Evolutionary conservation across 1,140 invertebrate genomes (phyloP).

Genomic region (Oedothorax gibbosus): DNA sequence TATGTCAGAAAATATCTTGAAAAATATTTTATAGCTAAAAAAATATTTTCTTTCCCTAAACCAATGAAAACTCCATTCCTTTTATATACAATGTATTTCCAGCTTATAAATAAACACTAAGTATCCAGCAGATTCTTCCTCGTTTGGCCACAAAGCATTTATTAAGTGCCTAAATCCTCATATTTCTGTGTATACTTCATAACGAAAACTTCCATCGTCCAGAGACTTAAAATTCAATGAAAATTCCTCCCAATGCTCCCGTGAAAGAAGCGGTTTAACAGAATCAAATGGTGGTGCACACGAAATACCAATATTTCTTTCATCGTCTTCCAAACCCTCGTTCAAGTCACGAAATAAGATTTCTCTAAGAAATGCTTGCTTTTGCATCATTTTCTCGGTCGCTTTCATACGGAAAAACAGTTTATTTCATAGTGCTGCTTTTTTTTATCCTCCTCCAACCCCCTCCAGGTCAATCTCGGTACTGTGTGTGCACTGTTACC

Average conservation of each 20-base stretch:
- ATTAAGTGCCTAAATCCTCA: neutral
- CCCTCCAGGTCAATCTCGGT: conserved; percentile 19
- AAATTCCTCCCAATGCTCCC: neutral
- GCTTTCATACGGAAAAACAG: conserved; percentile 33
- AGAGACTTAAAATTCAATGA: conserved; percentile 1
- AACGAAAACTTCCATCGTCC: neutral
- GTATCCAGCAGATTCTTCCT: neutral
- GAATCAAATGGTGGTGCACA: conserved; percentile 25
- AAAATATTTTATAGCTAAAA: too few species aligned
- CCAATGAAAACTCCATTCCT: neutral
- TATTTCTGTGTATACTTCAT: neutral
- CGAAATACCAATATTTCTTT: conserved; percentile 32
- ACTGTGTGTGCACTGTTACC: conserved; percentile 9
- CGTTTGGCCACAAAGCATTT: neutral
- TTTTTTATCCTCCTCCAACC: neutral
- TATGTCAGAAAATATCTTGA: too few species aligned
- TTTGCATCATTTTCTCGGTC: conserved; percentile 32
- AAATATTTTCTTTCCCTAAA: neutral
- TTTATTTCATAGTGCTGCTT: conserved; percentile 18
- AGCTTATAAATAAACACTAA: neutral
- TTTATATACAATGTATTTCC: neutral
- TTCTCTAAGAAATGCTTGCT: conserved; percentile 7
- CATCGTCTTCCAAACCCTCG: neutral
- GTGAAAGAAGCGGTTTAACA: conserved; percentile 27
- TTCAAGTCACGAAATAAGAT: conserved; percentile 29